phyloP scores from a whole-genome alignment of 2,113 vertebrate species.

The Pluvianellus socialis region DNA sequence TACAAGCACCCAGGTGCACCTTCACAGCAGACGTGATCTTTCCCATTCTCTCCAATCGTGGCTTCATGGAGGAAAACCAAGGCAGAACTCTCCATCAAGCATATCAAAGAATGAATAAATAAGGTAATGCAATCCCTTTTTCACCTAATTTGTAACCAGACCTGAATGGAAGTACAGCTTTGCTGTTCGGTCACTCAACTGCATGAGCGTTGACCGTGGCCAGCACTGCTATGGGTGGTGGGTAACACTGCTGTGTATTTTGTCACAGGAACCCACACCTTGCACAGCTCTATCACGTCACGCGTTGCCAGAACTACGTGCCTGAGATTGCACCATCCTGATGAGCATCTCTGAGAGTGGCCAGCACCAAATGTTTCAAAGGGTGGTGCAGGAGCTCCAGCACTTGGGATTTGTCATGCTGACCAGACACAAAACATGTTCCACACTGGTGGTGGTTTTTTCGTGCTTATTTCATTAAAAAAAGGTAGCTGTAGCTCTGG shows the following conservation, averaged over 20 bases:
- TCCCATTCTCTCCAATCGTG: not conserved
- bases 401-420: not conserved
- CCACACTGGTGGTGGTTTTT: not conserved
- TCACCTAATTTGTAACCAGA: not conserved
- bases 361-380: not conserved
- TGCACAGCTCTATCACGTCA: not conserved
- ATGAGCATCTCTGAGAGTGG: not conserved
- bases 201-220: not conserved
- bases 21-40: not conserved
- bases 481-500: not conserved
- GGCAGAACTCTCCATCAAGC: not conserved
- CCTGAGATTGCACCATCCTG: not conserved
- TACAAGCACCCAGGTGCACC: not conserved
- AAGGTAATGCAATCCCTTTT: not conserved
- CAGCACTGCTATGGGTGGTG: fast-evolving
- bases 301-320: not conserved
- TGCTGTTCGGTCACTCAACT: not conserved
- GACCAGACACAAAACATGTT: not conserved
- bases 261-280: not conserved
- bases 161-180: not conserved
- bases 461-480: not conserved
- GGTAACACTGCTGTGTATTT: not conserved
- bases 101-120: not conserved
- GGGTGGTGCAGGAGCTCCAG: not conserved
- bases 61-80: not conserved